Evolutionary conservation across 1,140 invertebrate genomes (phyloP), one percentile per base, ranked within the genome.

Genomic region (Drosophila orosa): DNA sequence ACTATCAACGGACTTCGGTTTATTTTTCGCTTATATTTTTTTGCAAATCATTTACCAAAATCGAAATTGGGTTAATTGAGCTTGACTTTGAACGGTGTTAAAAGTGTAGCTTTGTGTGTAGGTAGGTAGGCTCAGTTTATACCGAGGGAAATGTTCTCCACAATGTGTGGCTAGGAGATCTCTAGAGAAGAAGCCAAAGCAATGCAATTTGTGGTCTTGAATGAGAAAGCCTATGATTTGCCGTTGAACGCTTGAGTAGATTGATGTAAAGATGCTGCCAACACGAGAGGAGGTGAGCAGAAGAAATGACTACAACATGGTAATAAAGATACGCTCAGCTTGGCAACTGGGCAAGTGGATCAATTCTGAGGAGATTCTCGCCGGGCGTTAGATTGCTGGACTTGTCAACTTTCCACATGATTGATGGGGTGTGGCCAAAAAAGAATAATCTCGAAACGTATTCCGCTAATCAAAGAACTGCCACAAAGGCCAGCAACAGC

Each of bases 1-100:
- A 76, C 65, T 29, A 71, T 50, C 33, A 52, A 59, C 45, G 54
- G 58, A 45, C 13, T 45, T 45, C 25, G 44, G 29, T 35, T 50
- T 50, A 50, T 50, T 50, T 31, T 50, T 50, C 9, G 17, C 22
- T 59, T 25, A 25, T 22, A 25, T 22, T 58, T 84, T 80, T 74
- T 80, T 66, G 73, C 72, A 76, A 74, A 74, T 63, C 42, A 76
- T 76, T 72, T 72, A 47, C 54, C 78, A 74, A 75, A 54, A 78
- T 66, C 33, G 35, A 69, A 81, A 85, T 86, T 86, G 74, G 78
- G 83, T 87, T 87, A 87, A 85, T 85, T 86, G 81, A 55, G 35
- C 50, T 75, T 47, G 72, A 59, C 33, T 66, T 65, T 44, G 69
- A 80, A 65, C 65, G 61, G 59, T 73, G 10, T 29, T 37, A 39